These are phyloP conservation scores for Apamea anceps DNA, from an alignment of 2,888 invertebrate genomes.

Conservation along the genomic window DNA sequence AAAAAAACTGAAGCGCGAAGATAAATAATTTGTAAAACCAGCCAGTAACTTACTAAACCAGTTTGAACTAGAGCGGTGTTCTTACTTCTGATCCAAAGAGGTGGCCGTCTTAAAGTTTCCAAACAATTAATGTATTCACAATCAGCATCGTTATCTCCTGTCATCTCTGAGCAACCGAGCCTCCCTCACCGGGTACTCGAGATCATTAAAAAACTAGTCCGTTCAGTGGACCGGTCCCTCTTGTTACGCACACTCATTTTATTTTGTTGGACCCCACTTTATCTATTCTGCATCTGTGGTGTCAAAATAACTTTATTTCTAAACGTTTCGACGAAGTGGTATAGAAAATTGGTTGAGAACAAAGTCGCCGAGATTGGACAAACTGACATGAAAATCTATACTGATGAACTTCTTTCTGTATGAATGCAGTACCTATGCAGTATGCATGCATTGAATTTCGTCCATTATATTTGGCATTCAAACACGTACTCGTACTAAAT, in stretches of 20 bases:
- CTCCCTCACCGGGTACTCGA: constrained; percentile 69
- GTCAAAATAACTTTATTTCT: constrained; percentile 61
- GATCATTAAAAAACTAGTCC: constrained; percentile 86
- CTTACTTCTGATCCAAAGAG: constrained; percentile 48
- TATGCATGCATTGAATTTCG: background rate
- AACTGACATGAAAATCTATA: constrained; percentile 12
- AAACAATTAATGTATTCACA: constrained; percentile 73
- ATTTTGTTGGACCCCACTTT: constrained; percentile 49
- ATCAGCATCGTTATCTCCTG: constrained; percentile 81
- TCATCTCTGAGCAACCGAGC: constrained; percentile 81
- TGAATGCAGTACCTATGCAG: background rate
- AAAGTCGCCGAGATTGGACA: constrained; percentile 11
- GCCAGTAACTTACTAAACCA: constrained; percentile 48
- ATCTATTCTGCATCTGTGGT: constrained; percentile 60
- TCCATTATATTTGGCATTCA: constrained; percentile 17
- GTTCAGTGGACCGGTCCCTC: constrained; percentile 57
- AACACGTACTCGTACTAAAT: background rate
- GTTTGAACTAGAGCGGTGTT: constrained; percentile 44
- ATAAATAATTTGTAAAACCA: constrained; percentile 51
- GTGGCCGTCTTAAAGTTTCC: constrained; percentile 55
- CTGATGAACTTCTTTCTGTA: constrained; percentile 14
- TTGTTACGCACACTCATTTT: constrained; percentile 55
- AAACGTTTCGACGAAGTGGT: constrained; percentile 15
- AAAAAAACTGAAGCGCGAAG: constrained; percentile 40
- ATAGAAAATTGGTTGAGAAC: constrained; percentile 12